Percentiles rank a stretch among this genome's conserved stretches.
These are phyloP conservation scores for Pangasius krempfi DNA, from an alignment of 2,797 vertebrate species.

Conservation along the genomic window DNA sequence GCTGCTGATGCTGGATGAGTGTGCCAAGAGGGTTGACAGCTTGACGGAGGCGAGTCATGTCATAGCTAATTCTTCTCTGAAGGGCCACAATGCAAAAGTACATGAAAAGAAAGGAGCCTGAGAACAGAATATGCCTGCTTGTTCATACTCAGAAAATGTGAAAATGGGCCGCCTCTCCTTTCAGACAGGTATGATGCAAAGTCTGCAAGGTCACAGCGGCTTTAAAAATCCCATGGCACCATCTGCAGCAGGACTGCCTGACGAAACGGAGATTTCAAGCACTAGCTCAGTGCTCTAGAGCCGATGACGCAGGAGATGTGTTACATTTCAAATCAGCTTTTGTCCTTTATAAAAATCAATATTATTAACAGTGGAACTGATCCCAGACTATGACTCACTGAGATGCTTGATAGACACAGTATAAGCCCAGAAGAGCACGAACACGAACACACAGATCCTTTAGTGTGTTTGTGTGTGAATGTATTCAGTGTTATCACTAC, in stretches of 20 bases:
- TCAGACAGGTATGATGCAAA: neutral
- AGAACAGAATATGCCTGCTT: neutral
- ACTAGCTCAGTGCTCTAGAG: neutral
- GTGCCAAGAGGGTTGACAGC: neutral
- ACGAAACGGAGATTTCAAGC: neutral
- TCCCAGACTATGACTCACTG: neutral
- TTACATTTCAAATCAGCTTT: slow-evolving; percentile 13
- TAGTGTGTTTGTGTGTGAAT: neutral
- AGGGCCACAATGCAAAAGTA: neutral
- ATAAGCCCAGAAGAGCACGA: neutral
- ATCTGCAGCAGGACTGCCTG: slow-evolving; percentile 29
- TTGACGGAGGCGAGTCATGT: neutral
- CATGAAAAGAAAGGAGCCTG: neutral
- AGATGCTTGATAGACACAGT: neutral
- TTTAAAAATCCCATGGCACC: slow-evolving; percentile 31
- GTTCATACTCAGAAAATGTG: neutral
- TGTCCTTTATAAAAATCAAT: slow-evolving; percentile 7
- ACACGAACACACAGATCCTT: neutral
- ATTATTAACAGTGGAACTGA: neutral
- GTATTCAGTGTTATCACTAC: neutral
- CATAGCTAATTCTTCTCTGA: neutral
- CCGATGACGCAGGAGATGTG: neutral
- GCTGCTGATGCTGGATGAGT: slow-evolving; percentile 4
- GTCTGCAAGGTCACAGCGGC: neutral
- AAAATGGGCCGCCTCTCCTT: neutral